phyloP scores from a whole-genome alignment of 2,888 invertebrate genomes.

The Lasioglossum marginatum region DNA sequence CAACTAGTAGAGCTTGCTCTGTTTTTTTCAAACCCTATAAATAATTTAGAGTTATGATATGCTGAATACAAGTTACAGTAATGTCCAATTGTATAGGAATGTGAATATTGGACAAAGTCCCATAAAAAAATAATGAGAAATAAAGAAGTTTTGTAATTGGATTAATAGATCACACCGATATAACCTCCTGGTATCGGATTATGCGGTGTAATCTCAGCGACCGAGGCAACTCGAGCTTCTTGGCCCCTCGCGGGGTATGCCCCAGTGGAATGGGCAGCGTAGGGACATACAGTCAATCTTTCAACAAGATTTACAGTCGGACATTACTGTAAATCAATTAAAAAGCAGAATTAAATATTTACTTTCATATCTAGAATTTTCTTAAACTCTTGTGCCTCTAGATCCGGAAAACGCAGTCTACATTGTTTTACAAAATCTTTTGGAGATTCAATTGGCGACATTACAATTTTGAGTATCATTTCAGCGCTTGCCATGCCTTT shows the following conservation, averaged over 20 bases:
- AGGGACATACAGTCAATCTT: no score
- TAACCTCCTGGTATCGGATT: no score
- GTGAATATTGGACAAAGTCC: no score
- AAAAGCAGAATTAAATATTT: constrained; percentile 20
- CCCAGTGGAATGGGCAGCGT: no score
- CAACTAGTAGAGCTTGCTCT: constrained; percentile 87
- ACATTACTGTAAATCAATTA: not conserved
- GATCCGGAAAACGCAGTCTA: constrained; percentile 94
- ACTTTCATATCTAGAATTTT: constrained; percentile 98
- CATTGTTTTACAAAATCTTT: constrained; percentile 95
- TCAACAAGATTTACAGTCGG: no score
- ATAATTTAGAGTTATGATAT: constrained; percentile 30
- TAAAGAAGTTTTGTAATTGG: no score
- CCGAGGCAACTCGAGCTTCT: no score
- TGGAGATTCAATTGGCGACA: constrained; percentile 94
- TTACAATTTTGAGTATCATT: constrained; percentile 99
- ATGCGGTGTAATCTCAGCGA: no score
- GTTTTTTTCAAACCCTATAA: constrained; percentile 80
- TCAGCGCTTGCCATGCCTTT: constrained; percentile 98
- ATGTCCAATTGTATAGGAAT: no score
- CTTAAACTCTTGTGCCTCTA: constrained; percentile 95
- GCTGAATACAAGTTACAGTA: not conserved
- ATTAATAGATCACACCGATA: no score
- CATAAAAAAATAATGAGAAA: no score
- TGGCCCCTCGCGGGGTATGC: no score